Conservation (phyloP, 2,113 vertebrate species). For the Strix uralensis region DNA sequence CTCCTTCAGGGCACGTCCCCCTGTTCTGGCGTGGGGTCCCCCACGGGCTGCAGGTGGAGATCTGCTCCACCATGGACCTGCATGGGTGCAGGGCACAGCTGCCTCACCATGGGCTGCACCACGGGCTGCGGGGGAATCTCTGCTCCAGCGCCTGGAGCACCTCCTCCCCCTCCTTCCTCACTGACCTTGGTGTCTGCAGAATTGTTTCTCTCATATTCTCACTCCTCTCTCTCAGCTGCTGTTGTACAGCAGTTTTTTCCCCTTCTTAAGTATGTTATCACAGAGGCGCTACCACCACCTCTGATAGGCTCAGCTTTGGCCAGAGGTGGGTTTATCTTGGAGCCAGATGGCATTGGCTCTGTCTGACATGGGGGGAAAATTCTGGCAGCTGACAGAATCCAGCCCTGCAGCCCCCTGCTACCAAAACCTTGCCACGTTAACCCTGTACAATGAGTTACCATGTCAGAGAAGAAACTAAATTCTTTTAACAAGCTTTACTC, state of each 20-base stretch:
- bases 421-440: not conserved
- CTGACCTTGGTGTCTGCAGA: not conserved
- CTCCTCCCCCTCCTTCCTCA: not conserved
- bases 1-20: not conserved
- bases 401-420: rapidly evolving
- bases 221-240: not conserved
- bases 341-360: not conserved
- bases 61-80: rapidly evolving
- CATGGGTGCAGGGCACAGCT: not conserved
- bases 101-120: not conserved
- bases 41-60: not conserved
- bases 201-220: not conserved
- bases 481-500: not conserved
- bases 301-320: not conserved
- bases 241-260: not conserved
- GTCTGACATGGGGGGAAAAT: rapidly evolving
- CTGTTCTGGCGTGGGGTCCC: rapidly evolving
- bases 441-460: not conserved
- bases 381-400: not conserved
- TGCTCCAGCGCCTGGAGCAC: rapidly evolving
- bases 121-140: rapidly evolving
- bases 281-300: rapidly evolving
- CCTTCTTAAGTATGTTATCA: not conserved
- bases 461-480: not conserved
- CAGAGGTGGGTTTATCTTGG: rapidly evolving